Percentiles rank a stretch among this genome's conserved stretches.
phyloP scores from a whole-genome alignment of 1,140 invertebrate genomes.

The Leptopilina boulardi region DNA sequence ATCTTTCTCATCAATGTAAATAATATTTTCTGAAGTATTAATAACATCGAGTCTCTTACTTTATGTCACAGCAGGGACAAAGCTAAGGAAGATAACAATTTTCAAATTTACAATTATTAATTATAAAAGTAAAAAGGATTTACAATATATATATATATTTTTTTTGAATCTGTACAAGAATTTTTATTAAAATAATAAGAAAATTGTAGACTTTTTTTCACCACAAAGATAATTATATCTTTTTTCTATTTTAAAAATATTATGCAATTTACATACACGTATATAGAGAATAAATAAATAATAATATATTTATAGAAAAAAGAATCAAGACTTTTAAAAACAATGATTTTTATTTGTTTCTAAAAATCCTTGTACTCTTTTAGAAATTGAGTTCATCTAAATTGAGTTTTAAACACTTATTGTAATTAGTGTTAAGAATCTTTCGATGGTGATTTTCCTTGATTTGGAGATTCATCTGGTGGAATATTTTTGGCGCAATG shows the following conservation, averaged over 20 bases:
- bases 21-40: neutral
- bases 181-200: neutral
- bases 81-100: neutral
- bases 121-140: neutral
- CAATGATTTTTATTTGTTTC: too few species aligned
- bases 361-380: neutral
- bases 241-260: neutral
- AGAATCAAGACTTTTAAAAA: too few species aligned
- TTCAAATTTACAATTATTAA: neutral
- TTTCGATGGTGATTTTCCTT: neutral
- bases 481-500: constrained; percentile 50
- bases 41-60: neutral
- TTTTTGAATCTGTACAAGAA: constrained; percentile 8
- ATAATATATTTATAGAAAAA: too few species aligned
- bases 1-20: neutral
- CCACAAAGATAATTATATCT: neutral
- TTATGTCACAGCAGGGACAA: constrained; percentile 6
- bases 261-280: constrained; percentile 15
- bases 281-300: too few species aligned
- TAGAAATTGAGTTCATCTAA: neutral
- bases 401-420: neutral
- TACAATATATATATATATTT: neutral
- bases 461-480: neutral
- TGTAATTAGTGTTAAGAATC: neutral
- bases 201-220: neutral